Conservation (phyloP, 2,797 vertebrate genomes). For the Telmatherina bonti region DNA sequence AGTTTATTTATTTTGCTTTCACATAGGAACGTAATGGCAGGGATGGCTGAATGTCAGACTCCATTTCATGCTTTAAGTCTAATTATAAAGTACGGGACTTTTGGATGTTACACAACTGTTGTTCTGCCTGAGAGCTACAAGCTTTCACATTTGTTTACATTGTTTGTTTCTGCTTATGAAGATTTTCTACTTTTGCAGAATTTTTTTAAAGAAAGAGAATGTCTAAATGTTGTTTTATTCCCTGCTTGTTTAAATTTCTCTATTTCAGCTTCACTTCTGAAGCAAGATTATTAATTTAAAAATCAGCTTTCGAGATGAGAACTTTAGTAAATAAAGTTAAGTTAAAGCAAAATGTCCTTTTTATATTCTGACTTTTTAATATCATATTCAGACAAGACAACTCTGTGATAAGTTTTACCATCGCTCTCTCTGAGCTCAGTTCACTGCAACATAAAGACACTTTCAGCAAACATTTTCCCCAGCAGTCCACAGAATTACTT, state of each 20-base stretch:
- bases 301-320: background rate
- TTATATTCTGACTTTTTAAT: background rate
- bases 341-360: background rate
- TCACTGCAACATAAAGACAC: no score
- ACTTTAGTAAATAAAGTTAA: background rate
- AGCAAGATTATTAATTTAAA: background rate
- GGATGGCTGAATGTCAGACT: background rate
- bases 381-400: background rate
- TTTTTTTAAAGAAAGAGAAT: background rate
- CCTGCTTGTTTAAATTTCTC: background rate
- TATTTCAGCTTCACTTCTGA: no score
- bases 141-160: background rate
- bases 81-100: background rate
- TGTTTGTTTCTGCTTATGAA: background rate
- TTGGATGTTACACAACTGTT: background rate
- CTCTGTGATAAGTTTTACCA: background rate
- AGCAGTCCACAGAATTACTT: background rate
- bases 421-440: background rate
- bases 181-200: background rate
- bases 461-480: background rate
- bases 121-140: background rate
- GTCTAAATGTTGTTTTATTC: background rate
- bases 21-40: background rate
- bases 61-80: background rate
- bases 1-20: background rate